Evolutionary conservation across 2,888 invertebrate genomes (phyloP), one percentile per base, ranked within the genome.

Genomic region (Polylopha cassiicola): DNA sequence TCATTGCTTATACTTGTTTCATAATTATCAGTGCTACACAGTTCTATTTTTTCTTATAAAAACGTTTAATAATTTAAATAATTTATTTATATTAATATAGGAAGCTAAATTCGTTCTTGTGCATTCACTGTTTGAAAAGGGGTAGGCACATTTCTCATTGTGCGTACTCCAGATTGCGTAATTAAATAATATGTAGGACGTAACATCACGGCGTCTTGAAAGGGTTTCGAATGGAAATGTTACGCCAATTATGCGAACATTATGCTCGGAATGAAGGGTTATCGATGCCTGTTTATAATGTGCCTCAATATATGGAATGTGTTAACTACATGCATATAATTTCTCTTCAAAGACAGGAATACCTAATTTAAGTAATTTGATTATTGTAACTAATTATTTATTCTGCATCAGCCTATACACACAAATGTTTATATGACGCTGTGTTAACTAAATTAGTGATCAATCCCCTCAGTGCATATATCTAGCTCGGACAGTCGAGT

Each of bases 241-340:
- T 79, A 77, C 80, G 84, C 82, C 82, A 84, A 84, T 84, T 84
- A 84, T 82, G 81, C 73, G 80, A 79, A 77, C 78, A 80, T 82
- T 80, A 82, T 81, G 79, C 67, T 61, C 56, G 79, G 78, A 78
- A 81, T 79, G 75, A 62, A 73, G 79, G 80, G 77, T 70, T 81
- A 81, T 81, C 73, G 74, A 79, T 76, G 71, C 65, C 66, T 63
- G 54, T 57, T 62, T 37, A 31, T 51, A 22, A 44, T 38, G 43
- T 44, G 37, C 43, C 39, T 38, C 31, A 24, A 30, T 17, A 37
- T 29, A 13, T 34, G 34, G 42, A 44, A 48, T 43, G 39, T 42
- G 33, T 32, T 22, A 17, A 27, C 29, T 36, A 24, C 31, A 27
- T 5, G 4, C 31, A 37, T 31, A 32, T 32, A 9, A 16, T 30